phyloP scores from a whole-genome alignment of 2,797 vertebrate genomes.

The Rhinella marina region DNA sequence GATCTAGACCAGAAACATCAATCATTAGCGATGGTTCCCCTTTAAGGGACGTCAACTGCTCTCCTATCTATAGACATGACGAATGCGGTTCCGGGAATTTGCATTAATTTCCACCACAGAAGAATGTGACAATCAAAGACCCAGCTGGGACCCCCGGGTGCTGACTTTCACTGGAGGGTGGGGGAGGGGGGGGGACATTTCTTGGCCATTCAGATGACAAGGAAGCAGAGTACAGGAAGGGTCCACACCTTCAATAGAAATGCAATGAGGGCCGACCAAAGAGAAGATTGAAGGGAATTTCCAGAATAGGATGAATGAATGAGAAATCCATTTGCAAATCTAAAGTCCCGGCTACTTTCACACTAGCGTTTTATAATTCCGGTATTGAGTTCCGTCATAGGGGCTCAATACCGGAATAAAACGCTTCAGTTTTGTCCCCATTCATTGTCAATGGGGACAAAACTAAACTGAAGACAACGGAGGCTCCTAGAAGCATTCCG shows the following conservation, averaged over 20 bases:
- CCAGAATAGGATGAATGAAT: not conserved
- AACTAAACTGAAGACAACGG: too few relatives aligned
- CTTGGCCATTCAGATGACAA: not conserved
- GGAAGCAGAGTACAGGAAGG: not conserved
- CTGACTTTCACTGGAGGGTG: not conserved
- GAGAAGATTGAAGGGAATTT: too few relatives aligned
- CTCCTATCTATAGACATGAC: conserved; percentile 26
- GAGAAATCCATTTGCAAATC: not conserved
- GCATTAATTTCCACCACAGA: conserved; percentile 16
- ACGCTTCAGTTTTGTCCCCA: too few relatives aligned
- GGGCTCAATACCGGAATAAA: too few relatives aligned
- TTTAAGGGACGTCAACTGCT: not conserved
- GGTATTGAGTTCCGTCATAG: too few relatives aligned
- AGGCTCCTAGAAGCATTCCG: too few relatives aligned
- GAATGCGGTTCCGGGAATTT: not conserved
- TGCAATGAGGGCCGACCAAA: not conserved
- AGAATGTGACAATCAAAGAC: conserved; percentile 13
- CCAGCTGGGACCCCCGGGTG: not conserved
- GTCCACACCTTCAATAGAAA: not conserved
- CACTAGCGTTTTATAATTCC: too few relatives aligned
- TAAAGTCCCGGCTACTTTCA: too few relatives aligned
- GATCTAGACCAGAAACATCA: too few relatives aligned
- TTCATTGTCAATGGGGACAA: too few relatives aligned
- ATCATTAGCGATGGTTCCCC: not conserved
- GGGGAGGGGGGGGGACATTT: not conserved